Percentiles rank a stretch among this genome's conserved stretches.
phyloP scores from a whole-genome alignment of 2,797 vertebrate species.

The Gymnocypris eckloni region DNA sequence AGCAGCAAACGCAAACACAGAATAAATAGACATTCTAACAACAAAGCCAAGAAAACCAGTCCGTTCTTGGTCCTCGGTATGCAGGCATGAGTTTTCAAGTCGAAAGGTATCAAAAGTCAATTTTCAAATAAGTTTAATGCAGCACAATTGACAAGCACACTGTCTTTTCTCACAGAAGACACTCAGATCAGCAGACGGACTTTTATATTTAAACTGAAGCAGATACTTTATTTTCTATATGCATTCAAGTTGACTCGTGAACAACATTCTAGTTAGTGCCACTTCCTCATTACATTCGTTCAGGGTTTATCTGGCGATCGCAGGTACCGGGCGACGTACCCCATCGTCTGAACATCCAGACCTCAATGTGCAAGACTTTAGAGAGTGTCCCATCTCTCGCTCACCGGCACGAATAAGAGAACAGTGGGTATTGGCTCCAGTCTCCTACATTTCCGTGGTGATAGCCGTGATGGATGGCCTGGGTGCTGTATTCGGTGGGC shows the following conservation, averaged over 20 bases:
- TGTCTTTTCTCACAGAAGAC: not conserved
- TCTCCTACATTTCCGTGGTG: constrained; percentile 84
- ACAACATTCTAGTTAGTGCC: constrained; percentile 28
- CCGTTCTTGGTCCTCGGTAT: not conserved
- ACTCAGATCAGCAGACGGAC: not conserved
- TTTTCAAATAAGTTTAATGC: constrained; percentile 1
- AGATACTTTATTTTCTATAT: constrained; percentile 13
- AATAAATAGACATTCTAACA: constrained; percentile 78
- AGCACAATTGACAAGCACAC: not conserved
- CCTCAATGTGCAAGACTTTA: not conserved
- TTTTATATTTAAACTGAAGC: constrained; percentile 10
- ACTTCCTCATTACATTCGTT: constrained; percentile 16
- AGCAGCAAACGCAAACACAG: constrained; percentile 67
- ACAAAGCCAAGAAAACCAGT: constrained; percentile 27
- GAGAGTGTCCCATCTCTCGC: not conserved
- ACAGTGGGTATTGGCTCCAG: constrained; percentile 92
- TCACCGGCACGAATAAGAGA: constrained; percentile 93
- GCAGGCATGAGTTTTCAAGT: constrained; percentile 18
- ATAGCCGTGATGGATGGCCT: constrained; percentile 82
- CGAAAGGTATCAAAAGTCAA: not conserved
- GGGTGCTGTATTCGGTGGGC: constrained; percentile 82
- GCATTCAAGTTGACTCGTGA: constrained; percentile 12
- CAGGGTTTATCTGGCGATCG: not conserved
- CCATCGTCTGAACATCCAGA: constrained; percentile 6
- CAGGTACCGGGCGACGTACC: not conserved